Evolutionary conservation across 1,140 invertebrate species (phyloP).

Genomic region (Schlechtendalia chinensis): DNA sequence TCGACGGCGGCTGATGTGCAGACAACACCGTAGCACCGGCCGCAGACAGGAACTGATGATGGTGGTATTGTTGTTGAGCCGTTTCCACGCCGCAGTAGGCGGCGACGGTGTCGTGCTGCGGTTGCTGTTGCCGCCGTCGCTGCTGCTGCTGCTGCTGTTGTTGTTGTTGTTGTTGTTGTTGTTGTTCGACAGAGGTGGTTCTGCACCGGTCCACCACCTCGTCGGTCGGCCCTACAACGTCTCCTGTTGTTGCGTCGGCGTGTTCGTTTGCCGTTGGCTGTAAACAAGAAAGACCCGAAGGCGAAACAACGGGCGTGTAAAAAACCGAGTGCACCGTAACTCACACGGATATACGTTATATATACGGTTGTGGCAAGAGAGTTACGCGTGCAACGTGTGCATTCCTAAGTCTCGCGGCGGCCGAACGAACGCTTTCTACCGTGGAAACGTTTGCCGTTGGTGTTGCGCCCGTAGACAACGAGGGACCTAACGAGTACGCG

Average conservation of each 20-base stretch:
- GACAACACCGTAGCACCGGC: slow-evolving; percentile 40
- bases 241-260: slow-evolving; percentile 15
- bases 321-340: neutral
- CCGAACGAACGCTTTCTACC: too few relatives aligned
- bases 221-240: slow-evolving; percentile 38
- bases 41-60: slow-evolving; percentile 7
- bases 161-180: neutral
- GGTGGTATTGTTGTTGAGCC: slow-evolving; percentile 23
- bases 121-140: neutral
- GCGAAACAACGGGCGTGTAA: neutral
- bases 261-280: slow-evolving; percentile 29
- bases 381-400: too few relatives aligned
- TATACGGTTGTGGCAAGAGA: too few relatives aligned
- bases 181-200: slow-evolving; percentile 40
- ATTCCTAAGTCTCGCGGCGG: too few relatives aligned
- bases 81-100: neutral
- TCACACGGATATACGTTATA: too few relatives aligned
- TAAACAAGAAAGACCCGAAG: too few relatives aligned
- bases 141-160: slow-evolving; percentile 4
- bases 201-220: slow-evolving; percentile 47
- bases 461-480: too few relatives aligned
- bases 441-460: too few relatives aligned
- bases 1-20: slow-evolving; percentile 18
- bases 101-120: neutral
- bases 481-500: too few relatives aligned